Percentiles rank a stretch among this genome's conserved stretches.
These are phyloP conservation scores for Tridacna gigas DNA, from an alignment of 2,888 invertebrate species.

Conservation along the genomic window DNA sequence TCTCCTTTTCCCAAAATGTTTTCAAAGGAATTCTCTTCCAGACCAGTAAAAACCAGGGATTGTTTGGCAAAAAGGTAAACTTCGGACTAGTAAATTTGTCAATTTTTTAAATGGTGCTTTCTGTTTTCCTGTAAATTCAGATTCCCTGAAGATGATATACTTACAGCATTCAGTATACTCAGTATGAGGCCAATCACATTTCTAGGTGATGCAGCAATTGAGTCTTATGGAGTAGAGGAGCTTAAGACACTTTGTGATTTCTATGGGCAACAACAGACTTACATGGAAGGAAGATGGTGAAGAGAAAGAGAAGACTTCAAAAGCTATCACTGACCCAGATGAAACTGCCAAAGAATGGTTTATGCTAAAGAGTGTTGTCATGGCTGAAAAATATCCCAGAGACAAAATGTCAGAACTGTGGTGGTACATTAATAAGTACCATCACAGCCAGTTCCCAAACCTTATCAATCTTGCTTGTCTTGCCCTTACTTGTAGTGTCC, in stretches of 20 bases:
- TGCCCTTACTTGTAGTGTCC: conserved; percentile 39
- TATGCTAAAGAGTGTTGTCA: conserved; percentile 22
- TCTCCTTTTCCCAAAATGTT: too few species aligned
- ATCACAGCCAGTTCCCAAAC: conserved; percentile 41
- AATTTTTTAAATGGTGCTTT: conserved; percentile 2
- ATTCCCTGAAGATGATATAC: conserved; percentile 18
- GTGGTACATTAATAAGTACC: conserved; percentile 21
- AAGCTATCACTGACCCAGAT: conserved; percentile 21
- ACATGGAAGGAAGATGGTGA: conserved; percentile 12
- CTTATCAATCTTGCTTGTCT: conserved; percentile 28
- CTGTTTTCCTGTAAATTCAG: background rate
- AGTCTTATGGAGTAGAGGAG: conserved; percentile 9
- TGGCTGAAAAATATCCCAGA: conserved; percentile 43
- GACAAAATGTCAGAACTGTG: conserved; percentile 35
- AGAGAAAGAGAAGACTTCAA: conserved; percentile 13
- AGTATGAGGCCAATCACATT: conserved; percentile 23
- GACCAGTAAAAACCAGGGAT: too few species aligned
- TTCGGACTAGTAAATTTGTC: background rate
- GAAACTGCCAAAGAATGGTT: conserved; percentile 35
- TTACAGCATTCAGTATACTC: conserved; percentile 11
- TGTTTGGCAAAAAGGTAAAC: too few species aligned
- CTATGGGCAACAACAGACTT: conserved; percentile 19
- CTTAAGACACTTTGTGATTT: conserved; percentile 4
- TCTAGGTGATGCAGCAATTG: background rate
- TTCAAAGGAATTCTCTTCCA: too few species aligned